These are phyloP conservation scores for Lasioglossum vierecki DNA, from an alignment of 2,888 invertebrate genomes.

Conservation along the genomic window DNA sequence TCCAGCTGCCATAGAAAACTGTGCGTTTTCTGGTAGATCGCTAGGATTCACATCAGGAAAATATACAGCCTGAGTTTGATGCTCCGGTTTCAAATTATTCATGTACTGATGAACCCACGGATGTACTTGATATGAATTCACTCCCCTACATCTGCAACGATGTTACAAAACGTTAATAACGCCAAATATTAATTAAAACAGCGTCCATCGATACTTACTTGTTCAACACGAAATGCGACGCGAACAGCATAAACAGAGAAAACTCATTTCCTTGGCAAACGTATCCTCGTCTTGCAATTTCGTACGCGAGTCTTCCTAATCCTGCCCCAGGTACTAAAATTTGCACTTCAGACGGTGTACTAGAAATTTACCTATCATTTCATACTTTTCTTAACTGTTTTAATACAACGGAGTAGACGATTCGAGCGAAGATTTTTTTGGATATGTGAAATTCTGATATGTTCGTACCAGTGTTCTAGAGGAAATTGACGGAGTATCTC, in stretches of 20 bases:
- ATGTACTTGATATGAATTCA: conserved; percentile 92
- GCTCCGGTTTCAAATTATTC: conserved; percentile 92
- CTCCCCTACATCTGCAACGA: conserved; percentile 85
- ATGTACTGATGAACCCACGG: conserved; percentile 98
- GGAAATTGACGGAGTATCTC: conserved; percentile 92
- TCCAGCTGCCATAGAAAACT: conserved; percentile 98
- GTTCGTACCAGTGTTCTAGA: conserved; percentile 85
- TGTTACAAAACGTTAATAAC: conserved; percentile 41
- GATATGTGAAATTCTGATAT: conserved; percentile 2
- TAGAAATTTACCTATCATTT: conserved; percentile 78
- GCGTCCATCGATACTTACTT: conserved; percentile 84
- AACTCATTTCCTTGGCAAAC: conserved; percentile 99
- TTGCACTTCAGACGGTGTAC: conserved; percentile 86
- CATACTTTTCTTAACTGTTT: conserved; percentile 67
- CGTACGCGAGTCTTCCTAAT: conserved; percentile 96
- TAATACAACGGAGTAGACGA: conserved; percentile 22
- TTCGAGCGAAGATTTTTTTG: neutral
- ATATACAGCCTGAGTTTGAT: conserved; percentile 91
- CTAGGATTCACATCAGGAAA: conserved; percentile 96
- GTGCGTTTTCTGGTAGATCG: conserved; percentile 86
- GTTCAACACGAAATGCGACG: conserved; percentile 98
- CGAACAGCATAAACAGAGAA: conserved; percentile 98
- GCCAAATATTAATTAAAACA: neutral
- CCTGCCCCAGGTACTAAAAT: conserved; percentile 99
- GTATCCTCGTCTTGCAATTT: conserved; percentile 95